A percentile compares a stretch with the other conserved stretches of the same genome.
phyloP scores from a whole-genome alignment of 2,888 invertebrate species.

The Dusona sp. region DNA sequence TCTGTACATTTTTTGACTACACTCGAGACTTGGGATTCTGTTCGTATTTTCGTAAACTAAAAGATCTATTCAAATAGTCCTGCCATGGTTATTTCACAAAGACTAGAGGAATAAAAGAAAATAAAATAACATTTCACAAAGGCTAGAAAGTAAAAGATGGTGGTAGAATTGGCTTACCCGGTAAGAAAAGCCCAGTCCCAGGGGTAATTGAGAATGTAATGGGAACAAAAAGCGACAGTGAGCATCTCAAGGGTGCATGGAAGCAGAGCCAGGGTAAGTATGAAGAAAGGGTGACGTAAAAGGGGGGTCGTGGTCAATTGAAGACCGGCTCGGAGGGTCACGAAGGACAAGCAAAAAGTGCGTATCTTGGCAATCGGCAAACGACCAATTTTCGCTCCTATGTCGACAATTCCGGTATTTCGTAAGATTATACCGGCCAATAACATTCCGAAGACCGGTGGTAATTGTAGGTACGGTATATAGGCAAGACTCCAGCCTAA shows the following conservation, averaged over 20 bases:
- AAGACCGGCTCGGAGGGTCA: conserved; percentile 80
- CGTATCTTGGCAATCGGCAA: conserved; percentile 76
- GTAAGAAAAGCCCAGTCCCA: conserved; percentile 81
- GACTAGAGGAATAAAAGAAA: too few relatives aligned
- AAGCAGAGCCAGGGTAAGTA: conserved; percentile 76
- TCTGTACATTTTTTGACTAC: too few relatives aligned
- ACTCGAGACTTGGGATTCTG: background rate
- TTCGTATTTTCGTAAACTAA: background rate
- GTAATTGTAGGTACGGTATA: conserved; percentile 81
- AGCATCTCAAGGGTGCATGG: conserved; percentile 80
- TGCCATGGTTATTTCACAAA: background rate
- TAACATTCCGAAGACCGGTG: conserved; percentile 88
- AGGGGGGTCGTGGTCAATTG: conserved; percentile 79
- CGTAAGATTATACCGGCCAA: conserved; percentile 86
- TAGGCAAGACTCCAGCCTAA: conserved; percentile 76
- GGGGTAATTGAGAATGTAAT: conserved; percentile 76
- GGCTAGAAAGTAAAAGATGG: background rate
- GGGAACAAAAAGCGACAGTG: conserved; percentile 72
- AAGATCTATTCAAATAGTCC: background rate
- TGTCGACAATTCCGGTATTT: conserved; percentile 73
- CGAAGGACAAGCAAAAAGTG: conserved; percentile 79
- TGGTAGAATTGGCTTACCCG: conserved; percentile 75
- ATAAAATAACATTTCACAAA: too few relatives aligned
- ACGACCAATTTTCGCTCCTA: conserved; percentile 76
- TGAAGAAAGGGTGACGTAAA: conserved; percentile 74